These are phyloP conservation scores for Melanchra persicariae DNA, from an alignment of 2,888 invertebrate genomes.

Conservation along the genomic window DNA sequence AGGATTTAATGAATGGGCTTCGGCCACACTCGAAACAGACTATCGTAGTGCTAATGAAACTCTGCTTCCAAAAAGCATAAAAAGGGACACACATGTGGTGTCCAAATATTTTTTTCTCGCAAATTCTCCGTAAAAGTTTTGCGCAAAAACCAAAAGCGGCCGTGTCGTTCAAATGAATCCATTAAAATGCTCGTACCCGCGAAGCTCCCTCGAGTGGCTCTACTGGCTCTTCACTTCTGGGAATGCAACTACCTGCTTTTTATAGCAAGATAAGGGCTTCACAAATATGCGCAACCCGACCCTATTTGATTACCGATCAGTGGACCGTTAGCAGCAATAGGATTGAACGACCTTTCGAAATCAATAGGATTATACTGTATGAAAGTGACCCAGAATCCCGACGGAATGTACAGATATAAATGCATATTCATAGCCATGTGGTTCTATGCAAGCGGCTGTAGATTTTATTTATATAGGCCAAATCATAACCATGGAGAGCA, in stretches of 20 bases:
- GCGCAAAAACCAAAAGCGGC: conserved; percentile 75
- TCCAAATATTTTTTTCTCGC: conserved; percentile 60
- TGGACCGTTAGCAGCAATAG: conserved; percentile 68
- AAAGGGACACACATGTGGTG: conserved; percentile 69
- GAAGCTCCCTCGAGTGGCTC: conserved; percentile 78
- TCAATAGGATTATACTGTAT: conserved; percentile 76
- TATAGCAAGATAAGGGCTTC: conserved; percentile 82
- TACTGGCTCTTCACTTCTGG: conserved; percentile 80
- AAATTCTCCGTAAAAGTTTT: conserved; percentile 71
- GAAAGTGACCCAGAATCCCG: conserved; percentile 80
- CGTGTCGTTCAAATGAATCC: conserved; percentile 72
- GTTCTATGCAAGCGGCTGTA: conserved; percentile 66
- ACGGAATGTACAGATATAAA: conserved; percentile 74
- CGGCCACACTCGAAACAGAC: conserved; percentile 39
- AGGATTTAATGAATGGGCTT: conserved; percentile 68
- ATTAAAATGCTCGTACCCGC: conserved; percentile 74
- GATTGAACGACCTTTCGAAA: conserved; percentile 77
- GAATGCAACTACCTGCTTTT: conserved; percentile 89
- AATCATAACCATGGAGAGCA: conserved; percentile 59
- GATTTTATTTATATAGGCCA: conserved; percentile 62
- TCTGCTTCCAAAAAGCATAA: conserved; percentile 45
- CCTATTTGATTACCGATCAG: conserved; percentile 80
- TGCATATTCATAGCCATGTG: conserved; percentile 79
- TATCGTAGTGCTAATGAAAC: conserved; percentile 45
- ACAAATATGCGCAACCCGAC: conserved; percentile 82